phyloP scores from a whole-genome alignment of 2,113 vertebrate species.

The Sapayoa aenigma region DNA sequence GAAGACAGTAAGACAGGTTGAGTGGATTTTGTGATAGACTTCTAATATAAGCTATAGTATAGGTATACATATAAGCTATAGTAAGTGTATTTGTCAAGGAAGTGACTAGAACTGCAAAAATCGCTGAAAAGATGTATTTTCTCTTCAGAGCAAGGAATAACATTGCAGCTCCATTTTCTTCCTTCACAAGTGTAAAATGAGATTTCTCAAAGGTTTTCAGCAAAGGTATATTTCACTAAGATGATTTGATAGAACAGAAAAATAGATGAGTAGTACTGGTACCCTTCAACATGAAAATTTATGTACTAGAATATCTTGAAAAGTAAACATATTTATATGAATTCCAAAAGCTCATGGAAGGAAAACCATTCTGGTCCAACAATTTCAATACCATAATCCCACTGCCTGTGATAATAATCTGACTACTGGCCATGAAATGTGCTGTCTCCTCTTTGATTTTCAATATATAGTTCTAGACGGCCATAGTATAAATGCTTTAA shows the following conservation, averaged over 20 bases:
- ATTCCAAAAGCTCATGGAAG: not conserved
- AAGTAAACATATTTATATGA: not conserved
- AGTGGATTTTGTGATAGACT: not conserved
- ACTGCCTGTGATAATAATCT: not conserved
- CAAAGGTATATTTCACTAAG: not conserved
- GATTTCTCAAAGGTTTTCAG: not conserved
- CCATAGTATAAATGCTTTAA: not conserved
- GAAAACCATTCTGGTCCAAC: not conserved
- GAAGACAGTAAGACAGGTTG: not conserved
- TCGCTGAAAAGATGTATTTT: not conserved
- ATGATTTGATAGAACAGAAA: not conserved
- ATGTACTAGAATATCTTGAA: not conserved
- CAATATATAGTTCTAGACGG: not conserved
- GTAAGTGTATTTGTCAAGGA: not conserved
- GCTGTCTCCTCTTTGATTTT: not conserved
- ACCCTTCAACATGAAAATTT: not conserved
- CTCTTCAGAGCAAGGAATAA: not conserved
- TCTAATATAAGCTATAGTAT: not conserved
- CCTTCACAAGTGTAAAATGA: not conserved
- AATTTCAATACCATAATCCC: not conserved
- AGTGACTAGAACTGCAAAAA: not conserved
- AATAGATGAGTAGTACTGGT: not conserved
- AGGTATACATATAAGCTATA: not conserved
- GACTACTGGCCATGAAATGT: not conserved
- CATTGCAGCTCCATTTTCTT: not conserved